Evolutionary conservation across 1,140 invertebrate species (phyloP).

Genomic region (Mercenaria mercenaria): DNA sequence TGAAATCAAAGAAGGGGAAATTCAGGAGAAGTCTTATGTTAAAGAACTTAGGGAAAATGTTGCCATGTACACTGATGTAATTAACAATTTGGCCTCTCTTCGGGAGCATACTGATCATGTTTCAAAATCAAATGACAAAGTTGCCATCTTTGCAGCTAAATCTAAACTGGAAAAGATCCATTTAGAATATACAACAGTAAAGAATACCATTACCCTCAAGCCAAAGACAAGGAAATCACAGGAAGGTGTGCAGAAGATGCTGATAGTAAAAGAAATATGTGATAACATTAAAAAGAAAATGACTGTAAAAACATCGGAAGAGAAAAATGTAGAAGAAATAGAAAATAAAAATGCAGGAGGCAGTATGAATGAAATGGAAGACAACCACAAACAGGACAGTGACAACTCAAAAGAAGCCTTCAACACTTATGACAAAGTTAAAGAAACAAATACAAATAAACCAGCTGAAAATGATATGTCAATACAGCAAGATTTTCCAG

Average conservation of each 20-base stretch:
- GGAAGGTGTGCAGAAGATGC: neutral
- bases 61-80: neutral
- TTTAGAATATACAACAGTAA: neutral
- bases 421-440: too few relatives aligned
- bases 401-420: too few relatives aligned
- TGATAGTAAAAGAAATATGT: neutral
- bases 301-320: neutral
- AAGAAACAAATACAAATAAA: too few relatives aligned
- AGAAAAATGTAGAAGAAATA: neutral
- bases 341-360: neutral
- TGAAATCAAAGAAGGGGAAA: neutral
- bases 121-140: neutral
- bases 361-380: neutral
- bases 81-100: neutral
- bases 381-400: neutral
- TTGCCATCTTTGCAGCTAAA: constrained; percentile 10
- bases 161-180: neutral
- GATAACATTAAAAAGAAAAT: neutral
- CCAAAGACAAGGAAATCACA: neutral
- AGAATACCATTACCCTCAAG: neutral
- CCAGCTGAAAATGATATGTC: too few relatives aligned
- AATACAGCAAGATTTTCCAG: too few relatives aligned
- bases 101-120: neutral
- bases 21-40: neutral
- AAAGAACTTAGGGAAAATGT: neutral